Evolutionary conservation across 2,888 invertebrate species (phyloP), one percentile per base, ranked within the genome.

Genomic region (Polydrusus cervinus): DNA sequence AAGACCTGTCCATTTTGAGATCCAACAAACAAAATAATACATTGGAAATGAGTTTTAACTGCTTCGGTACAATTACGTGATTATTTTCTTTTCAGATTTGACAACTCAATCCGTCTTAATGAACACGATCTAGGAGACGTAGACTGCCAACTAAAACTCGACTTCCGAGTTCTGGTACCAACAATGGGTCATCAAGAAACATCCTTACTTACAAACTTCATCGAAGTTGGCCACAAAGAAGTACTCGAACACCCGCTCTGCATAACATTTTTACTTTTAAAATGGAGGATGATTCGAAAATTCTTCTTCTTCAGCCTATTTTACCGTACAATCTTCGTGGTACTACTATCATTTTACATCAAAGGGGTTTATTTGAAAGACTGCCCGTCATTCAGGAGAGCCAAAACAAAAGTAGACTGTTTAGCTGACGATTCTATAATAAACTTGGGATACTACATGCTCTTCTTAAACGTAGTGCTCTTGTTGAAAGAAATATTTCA

Each of bases 41-140:
- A n/a, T n/a, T n/a, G 25, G 25, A 25, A 5, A 25, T 5, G 25
- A 25, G 25, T 25, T 25, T 25, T 25, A n/a, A n/a, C n/a, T n/a
- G n/a, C n/a, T n/a, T n/a, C n/a, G n/a, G n/a, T n/a, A n/a, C n/a
- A n/a, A n/a, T n/a, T n/a, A n/a, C n/a, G n/a, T n/a, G n/a, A n/a
- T n/a, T 25, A 13, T 47, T 14, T 8, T 66, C 62, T 11, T 77
- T 75, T 49, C 45, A 78, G 78, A 61, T 77, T 78, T 49, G 78
- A 78, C 38, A 75, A 75, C 45, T 70, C 78, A 1, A 78, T 78
- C 16, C 68, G 73, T 9, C 65, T 94, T 8, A 94, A 93, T 81
- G 95, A 95, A 82, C 95, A 95, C 81, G 95, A 96, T 84, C 89
- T 95, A 25, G 95, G 95, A 0, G 95, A 96, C 81, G 94, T 95